Evolutionary conservation across 2,797 vertebrate species (phyloP).

Genomic region (Trematomus bernacchii): DNA sequence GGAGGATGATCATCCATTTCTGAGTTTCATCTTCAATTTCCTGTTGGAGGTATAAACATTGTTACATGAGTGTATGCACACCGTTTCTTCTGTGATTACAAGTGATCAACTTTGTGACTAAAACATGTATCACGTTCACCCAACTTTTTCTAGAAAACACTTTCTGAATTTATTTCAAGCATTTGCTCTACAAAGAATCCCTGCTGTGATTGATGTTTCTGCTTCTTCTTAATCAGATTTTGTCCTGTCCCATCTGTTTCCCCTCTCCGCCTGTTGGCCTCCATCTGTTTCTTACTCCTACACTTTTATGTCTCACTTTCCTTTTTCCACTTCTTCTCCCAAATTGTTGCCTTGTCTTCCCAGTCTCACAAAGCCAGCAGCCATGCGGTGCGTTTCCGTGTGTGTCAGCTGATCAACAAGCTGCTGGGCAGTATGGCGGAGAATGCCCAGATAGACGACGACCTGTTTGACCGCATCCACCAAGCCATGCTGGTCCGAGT

Average conservation of each 20-base stretch:
- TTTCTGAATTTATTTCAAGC: not conserved
- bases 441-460: constrained; percentile 95
- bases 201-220: constrained; percentile 25
- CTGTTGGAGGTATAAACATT: constrained; percentile 89
- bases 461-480: constrained; percentile 94
- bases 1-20: constrained; percentile 86
- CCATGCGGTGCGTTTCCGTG: constrained; percentile 93
- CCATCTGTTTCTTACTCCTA: constrained; percentile 1
- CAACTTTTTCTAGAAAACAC: not conserved
- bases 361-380: constrained; percentile 92
- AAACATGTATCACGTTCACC: not conserved
- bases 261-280: constrained; percentile 2
- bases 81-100: not conserved
- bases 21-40: constrained; percentile 93
- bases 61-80: not conserved
- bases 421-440: constrained; percentile 94
- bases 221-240: constrained; percentile 2
- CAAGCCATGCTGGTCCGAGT: constrained; percentile 93
- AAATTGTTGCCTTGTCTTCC: constrained; percentile 30
- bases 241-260: constrained; percentile 6
- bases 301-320: not conserved
- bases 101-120: not conserved
- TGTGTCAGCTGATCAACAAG: constrained; percentile 95
- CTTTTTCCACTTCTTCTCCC: not conserved
- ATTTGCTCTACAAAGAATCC: not conserved